Evolutionary conservation across 2,888 invertebrate genomes (phyloP).

Genomic region (Tenthredo livida): DNA sequence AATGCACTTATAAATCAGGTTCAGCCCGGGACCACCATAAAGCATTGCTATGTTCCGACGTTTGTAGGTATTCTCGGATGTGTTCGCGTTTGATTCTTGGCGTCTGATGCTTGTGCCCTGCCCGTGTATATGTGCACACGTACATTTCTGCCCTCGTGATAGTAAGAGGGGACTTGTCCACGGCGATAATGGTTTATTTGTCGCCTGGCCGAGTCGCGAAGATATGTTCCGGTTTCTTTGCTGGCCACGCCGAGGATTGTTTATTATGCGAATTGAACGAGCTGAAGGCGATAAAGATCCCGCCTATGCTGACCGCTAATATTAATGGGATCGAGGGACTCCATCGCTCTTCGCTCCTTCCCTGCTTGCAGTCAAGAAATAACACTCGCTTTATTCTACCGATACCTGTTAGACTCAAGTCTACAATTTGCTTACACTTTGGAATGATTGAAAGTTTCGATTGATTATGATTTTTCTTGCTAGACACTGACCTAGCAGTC

Average conservation of each 20-base stretch:
- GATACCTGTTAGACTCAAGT: constrained; percentile 25
- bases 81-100: constrained; percentile 77
- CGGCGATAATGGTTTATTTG: constrained; percentile 78
- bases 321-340: constrained; percentile 51
- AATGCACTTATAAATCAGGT: constrained; percentile 79
- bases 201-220: constrained; percentile 69
- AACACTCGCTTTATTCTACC: constrained; percentile 38
- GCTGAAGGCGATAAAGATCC: constrained; percentile 76
- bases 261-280: constrained; percentile 77
- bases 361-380: constrained; percentile 37
- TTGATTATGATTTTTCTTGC: neutral
- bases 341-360: constrained; percentile 49
- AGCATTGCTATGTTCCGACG: constrained; percentile 79
- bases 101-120: constrained; percentile 70
- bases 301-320: constrained; percentile 59
- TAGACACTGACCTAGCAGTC: neutral
- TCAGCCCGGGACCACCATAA: constrained; percentile 78
- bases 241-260: constrained; percentile 72
- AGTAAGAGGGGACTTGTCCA: constrained; percentile 78
- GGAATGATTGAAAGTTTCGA: neutral
- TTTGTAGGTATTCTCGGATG: constrained; percentile 77
- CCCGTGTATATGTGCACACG: constrained; percentile 57
- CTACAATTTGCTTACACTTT: neutral
- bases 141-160: constrained; percentile 55
- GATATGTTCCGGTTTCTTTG: constrained; percentile 76